Evolutionary conservation across 1,140 invertebrate species (phyloP).

Genomic region (Bombus affinis): DNA sequence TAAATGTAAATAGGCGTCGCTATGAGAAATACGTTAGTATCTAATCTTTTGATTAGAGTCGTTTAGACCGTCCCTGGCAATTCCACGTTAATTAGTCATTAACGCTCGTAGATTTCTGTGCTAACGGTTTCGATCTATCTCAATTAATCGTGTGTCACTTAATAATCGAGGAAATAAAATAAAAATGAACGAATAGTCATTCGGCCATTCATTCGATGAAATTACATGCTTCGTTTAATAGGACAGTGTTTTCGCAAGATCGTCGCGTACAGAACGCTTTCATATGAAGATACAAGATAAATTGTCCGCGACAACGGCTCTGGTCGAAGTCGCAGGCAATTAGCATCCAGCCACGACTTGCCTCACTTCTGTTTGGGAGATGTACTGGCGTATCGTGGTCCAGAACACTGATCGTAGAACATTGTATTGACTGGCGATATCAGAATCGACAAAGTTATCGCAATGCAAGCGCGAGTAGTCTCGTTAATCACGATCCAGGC

Average conservation of each 20-base stretch:
- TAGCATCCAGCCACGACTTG: not conserved
- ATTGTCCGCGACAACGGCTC: not conserved
- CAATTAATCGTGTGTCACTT: not conserved
- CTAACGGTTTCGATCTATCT: not conserved
- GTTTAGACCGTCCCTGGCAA: not conserved
- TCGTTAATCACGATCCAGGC: slow-evolving; percentile 32
- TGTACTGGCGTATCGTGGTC: not conserved
- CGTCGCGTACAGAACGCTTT: not conserved
- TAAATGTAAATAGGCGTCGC: slow-evolving; percentile 39
- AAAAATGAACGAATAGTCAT: not conserved
- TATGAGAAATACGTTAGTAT: not conserved
- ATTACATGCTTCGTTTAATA: not conserved
- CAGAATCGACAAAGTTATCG: slow-evolving; percentile 14
- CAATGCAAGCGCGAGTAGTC: not conserved
- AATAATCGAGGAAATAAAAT: not conserved
- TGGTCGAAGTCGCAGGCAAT: not conserved
- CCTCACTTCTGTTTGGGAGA: not conserved
- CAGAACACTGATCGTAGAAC: not conserved
- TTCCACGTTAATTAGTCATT: slow-evolving; percentile 15
- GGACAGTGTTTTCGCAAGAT: not conserved
- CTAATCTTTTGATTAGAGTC: too few species aligned
- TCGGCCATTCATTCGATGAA: not conserved
- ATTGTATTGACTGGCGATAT: not conserved
- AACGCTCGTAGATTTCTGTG: not conserved
- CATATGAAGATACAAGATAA: slow-evolving; percentile 24